These are phyloP conservation scores for Trematomus bernacchii DNA, from an alignment of 2,797 vertebrate genomes.

Conservation along the genomic window DNA sequence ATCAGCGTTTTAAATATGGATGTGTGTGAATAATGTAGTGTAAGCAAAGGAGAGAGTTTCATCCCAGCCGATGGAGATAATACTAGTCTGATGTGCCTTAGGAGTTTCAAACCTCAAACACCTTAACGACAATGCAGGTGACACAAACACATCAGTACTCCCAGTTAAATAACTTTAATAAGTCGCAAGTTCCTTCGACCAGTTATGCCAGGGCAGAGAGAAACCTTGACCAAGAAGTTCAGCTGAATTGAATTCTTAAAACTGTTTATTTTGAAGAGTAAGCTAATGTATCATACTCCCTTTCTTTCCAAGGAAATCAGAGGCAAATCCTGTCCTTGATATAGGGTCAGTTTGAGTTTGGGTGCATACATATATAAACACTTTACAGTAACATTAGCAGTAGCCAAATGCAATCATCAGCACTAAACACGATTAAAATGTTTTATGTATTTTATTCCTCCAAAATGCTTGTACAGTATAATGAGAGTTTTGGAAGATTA, in stretches of 20 bases:
- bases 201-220: background rate
- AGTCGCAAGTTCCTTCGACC: too few species aligned
- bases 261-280: background rate
- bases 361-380: background rate
- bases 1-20: background rate
- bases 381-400: background rate
- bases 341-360: background rate
- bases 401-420: too few species aligned
- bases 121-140: background rate
- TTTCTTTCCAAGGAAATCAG: background rate
- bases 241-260: background rate
- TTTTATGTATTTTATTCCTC: too few species aligned
- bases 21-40: background rate
- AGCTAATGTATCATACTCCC: background rate
- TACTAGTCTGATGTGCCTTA: background rate
- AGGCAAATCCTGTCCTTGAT: background rate
- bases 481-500: too few species aligned
- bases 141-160: background rate
- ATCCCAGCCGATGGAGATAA: background rate
- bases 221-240: background rate
- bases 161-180: background rate
- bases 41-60: background rate
- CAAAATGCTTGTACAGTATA: too few species aligned
- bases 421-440: too few species aligned
- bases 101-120: constrained; percentile 2